These are phyloP conservation scores for Drosophila sp. DNA, from an alignment of 1,140 invertebrate genomes.

Conservation along the genomic window DNA sequence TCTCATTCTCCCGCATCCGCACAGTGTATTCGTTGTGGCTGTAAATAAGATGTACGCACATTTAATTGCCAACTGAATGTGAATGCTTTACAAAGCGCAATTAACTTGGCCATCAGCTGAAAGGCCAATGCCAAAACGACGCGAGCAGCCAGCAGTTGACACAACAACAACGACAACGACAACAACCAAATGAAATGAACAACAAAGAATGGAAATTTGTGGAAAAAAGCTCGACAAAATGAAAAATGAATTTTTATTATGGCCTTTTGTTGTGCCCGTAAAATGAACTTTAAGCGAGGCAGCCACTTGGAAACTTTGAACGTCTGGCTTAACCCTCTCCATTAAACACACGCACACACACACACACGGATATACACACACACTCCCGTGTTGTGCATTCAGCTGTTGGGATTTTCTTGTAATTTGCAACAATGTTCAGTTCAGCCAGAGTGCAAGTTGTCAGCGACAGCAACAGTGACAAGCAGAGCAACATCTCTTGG, in stretches of 20 bases:
- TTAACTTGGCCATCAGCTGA: conserved; percentile 63
- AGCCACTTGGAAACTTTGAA: conserved; percentile 74
- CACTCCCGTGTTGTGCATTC: conserved; percentile 58
- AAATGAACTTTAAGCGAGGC: conserved; percentile 75
- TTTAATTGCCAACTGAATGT: conserved; percentile 60
- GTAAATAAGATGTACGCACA: conserved; percentile 65
- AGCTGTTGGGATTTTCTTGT: conserved; percentile 70
- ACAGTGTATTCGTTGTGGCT: conserved; percentile 31
- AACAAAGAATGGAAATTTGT: background rate
- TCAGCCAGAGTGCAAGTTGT: conserved; percentile 45
- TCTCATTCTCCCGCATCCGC: too few species aligned
- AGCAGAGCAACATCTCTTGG: conserved; percentile 21
- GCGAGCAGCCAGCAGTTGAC: conserved; percentile 21
- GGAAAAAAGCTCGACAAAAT: conserved; percentile 35
- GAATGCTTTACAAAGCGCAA: conserved; percentile 51
- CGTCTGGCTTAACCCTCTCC: conserved; percentile 54
- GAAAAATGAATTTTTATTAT: conserved; percentile 63
- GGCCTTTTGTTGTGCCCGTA: conserved; percentile 41
- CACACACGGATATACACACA: background rate
- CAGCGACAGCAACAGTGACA: conserved; percentile 13
- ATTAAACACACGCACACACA: conserved; percentile 3
- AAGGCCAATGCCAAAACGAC: conserved; percentile 35
- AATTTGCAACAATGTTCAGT: conserved; percentile 75
- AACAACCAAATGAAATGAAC: too few species aligned
- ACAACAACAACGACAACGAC: conserved; percentile 1